A percentile compares a stretch with the other conserved stretches of the same genome.
phyloP scores from a whole-genome alignment of 2,888 invertebrate species.

The Halictus quadricinctus region DNA sequence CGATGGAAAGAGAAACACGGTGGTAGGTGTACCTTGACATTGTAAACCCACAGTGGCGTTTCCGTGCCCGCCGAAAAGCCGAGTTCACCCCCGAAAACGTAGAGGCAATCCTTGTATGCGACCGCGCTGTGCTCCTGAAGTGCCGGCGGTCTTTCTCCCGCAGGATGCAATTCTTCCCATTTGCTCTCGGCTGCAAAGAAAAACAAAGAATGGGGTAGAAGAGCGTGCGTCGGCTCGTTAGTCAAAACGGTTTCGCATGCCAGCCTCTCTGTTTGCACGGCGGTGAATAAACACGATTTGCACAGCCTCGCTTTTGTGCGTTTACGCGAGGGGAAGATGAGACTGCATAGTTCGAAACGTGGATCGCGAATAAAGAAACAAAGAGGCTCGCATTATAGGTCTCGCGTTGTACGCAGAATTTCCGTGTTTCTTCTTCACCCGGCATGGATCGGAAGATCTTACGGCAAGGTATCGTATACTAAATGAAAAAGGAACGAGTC shows the following conservation, averaged over 20 bases:
- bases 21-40: conserved; percentile 86
- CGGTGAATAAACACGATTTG: conserved; percentile 49
- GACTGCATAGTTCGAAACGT: conserved; percentile 1
- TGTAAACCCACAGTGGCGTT: conserved; percentile 93
- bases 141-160: conserved; percentile 89
- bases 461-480: not conserved
- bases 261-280: conserved; percentile 28
- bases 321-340: conserved; percentile 30
- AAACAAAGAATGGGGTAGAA: conserved; percentile 31
- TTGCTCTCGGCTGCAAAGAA: conserved; percentile 86
- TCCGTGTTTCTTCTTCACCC: not conserved
- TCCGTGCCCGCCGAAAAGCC: conserved; percentile 90
- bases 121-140: conserved; percentile 94
- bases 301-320: conserved; percentile 37
- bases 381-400: conserved; percentile 31
- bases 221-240: conserved; percentile 46
- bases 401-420: conserved; percentile 37
- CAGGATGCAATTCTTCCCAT: conserved; percentile 89
- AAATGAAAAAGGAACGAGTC: not conserved
- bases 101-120: conserved; percentile 89
- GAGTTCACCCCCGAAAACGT: conserved; percentile 94
- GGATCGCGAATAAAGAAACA: conserved; percentile 5
- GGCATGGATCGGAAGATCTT: not conserved
- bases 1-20: conserved; percentile 21
- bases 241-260: conserved; percentile 49